Conservation (phyloP, 2,888 invertebrate species). For the Catotricha subobsoleta region DNA sequence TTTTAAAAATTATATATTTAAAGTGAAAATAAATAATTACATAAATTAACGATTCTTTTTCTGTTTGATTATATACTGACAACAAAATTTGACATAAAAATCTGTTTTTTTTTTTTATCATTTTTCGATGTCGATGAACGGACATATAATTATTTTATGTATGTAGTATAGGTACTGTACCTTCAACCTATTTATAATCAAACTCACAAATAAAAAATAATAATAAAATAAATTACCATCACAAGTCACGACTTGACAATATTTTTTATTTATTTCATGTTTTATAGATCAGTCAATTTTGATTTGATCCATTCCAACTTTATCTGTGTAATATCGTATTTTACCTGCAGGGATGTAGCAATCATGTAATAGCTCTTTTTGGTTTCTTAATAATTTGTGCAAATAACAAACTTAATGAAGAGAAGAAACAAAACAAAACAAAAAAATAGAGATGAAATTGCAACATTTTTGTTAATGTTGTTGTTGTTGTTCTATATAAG, state of each 20-base stretch:
- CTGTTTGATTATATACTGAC: no score
- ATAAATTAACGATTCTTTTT: no score
- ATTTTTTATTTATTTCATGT: neutral
- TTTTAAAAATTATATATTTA: no score
- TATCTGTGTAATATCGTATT: neutral
- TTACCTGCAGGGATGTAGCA: constrained; percentile 1
- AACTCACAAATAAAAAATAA: constrained; percentile 2
- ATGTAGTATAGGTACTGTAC: no score
- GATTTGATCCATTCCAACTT: neutral
- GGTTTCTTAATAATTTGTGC: neutral
- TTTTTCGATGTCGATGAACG: no score
- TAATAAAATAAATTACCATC: constrained; percentile 5
- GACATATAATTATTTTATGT: no score
- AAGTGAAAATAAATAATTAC: no score
- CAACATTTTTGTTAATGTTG: neutral
- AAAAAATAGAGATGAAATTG: neutral
- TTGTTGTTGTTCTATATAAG: neutral
- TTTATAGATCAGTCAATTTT: neutral
- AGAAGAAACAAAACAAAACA: neutral
- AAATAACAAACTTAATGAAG: neutral
- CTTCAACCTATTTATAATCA: no score
- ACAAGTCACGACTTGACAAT: constrained; percentile 7
- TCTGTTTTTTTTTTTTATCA: no score
- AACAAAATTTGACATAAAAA: no score
- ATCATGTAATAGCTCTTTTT: neutral